These are phyloP conservation scores for Cochlearius cochlearius DNA, from an alignment of 2,113 vertebrate species.

Conservation along the genomic window DNA sequence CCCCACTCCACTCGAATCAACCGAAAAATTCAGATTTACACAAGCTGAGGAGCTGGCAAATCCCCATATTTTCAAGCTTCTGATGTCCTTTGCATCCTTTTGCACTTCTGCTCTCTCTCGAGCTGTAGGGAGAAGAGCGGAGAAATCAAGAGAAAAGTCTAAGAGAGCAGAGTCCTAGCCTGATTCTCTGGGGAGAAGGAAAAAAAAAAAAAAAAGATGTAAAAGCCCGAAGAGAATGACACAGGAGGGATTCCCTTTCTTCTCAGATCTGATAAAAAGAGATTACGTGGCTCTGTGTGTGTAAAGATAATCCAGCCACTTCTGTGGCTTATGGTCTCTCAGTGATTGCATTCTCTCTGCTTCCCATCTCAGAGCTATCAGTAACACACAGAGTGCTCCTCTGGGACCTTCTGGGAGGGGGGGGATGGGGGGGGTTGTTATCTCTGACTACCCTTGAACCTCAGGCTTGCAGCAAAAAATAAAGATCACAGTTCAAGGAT, in stretches of 20 bases:
- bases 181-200: neutral
- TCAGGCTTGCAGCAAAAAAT: neutral
- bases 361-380: neutral
- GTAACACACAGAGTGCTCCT: neutral
- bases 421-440: neutral
- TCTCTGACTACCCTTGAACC: neutral
- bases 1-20: neutral
- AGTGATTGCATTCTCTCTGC: neutral
- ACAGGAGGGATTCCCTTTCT: slow-evolving; percentile 41
- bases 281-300: neutral
- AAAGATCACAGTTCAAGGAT: neutral
- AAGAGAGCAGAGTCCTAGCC: neutral
- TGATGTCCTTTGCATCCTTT: neutral
- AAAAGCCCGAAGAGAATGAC: neutral
- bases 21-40: neutral
- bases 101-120: neutral
- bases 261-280: slow-evolving; percentile 37
- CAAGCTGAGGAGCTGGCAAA: neutral
- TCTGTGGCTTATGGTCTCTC: neutral
- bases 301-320: neutral
- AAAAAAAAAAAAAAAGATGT: no score
- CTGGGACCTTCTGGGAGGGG: neutral
- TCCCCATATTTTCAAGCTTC: neutral
- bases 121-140: neutral
- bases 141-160: neutral